Percentiles rank a stretch among this genome's conserved stretches.
Conservation (phyloP, 37 sponge, comb jelly and placozoan species). For the Spongilla lacustris region DNA sequence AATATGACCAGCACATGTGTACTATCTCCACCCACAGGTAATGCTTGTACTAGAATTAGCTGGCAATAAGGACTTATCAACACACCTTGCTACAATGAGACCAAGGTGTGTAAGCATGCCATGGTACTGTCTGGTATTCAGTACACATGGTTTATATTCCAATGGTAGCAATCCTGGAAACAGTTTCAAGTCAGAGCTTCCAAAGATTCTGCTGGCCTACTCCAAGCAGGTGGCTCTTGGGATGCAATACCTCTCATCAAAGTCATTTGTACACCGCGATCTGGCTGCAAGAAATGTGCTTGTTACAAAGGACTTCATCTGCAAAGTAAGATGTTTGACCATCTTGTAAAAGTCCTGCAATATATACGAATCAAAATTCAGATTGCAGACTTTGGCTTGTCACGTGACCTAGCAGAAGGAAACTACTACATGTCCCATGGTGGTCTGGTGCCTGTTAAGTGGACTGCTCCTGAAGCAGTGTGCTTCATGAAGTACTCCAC, state of each 20-base stretch:
- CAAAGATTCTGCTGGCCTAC: background rate
- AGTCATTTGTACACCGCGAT: slow-evolving; percentile 16
- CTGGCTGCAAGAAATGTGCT: background rate
- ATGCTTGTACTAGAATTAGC: slow-evolving; percentile 39
- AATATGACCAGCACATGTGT: background rate
- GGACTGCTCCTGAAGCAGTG: background rate
- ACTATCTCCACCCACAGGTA: background rate
- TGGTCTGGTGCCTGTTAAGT: background rate
- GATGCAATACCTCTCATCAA: slow-evolving; percentile 8
- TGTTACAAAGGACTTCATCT: background rate
- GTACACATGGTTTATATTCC: background rate
- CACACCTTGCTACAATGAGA: slow-evolving; percentile 2
- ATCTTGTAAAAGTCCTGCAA: background rate
- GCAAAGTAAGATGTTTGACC: background rate
- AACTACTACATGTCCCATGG: background rate
- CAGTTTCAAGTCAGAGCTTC: background rate
- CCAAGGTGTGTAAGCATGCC: background rate
- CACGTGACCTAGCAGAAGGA: background rate
- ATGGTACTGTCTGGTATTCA: background rate
- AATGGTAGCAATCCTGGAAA: background rate
- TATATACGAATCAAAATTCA: background rate
- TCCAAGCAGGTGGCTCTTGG: background rate
- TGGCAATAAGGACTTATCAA: slow-evolving; percentile 17
- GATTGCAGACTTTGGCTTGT: background rate
- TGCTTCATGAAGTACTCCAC: background rate